A percentile compares a stretch with the other conserved stretches of the same genome.
phyloP scores from a whole-genome alignment of 1,140 invertebrate genomes.

The Cheumatopsyche charites region DNA sequence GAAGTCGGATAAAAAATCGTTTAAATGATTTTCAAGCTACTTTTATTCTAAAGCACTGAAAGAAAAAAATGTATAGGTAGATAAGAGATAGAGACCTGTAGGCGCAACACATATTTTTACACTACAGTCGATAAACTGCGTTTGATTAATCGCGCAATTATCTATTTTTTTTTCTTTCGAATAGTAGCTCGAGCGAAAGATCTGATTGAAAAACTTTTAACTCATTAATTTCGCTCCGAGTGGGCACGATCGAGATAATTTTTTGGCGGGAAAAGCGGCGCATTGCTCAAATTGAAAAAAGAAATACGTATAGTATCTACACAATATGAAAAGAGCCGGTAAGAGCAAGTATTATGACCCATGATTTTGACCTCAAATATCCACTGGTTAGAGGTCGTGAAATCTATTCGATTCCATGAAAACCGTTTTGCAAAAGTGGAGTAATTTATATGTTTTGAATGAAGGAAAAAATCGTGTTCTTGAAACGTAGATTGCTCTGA shows the following conservation, averaged over 20 bases:
- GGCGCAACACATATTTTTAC: constrained; percentile 21
- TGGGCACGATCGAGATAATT: constrained; percentile 23
- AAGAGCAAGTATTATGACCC: constrained; percentile 17
- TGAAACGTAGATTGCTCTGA: not conserved
- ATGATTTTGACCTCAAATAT: constrained; percentile 25
- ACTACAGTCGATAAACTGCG: constrained; percentile 11
- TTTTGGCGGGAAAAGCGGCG: constrained; percentile 8
- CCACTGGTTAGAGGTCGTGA: constrained; percentile 17
- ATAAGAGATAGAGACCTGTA: not conserved
- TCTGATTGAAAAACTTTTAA: constrained; percentile 24
- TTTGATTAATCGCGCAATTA: constrained; percentile 21
- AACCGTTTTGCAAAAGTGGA: constrained; percentile 11
- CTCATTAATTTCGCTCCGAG: constrained; percentile 24
- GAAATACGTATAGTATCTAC: not conserved
- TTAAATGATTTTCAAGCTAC: not conserved
- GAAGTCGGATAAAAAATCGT: too few relatives aligned
- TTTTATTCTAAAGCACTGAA: not conserved
- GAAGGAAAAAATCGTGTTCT: not conserved
- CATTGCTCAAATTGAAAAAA: not conserved
- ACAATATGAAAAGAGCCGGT: not conserved
- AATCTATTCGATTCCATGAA: constrained; percentile 8
- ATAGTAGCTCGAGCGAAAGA: constrained; percentile 1
- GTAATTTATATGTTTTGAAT: constrained; percentile 9
- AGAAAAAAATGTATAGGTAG: not conserved
- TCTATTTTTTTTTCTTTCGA: constrained; percentile 3